Conservation (phyloP, 2,888 invertebrate genomes). For the Scelioninae gen. 1 region DNA sequence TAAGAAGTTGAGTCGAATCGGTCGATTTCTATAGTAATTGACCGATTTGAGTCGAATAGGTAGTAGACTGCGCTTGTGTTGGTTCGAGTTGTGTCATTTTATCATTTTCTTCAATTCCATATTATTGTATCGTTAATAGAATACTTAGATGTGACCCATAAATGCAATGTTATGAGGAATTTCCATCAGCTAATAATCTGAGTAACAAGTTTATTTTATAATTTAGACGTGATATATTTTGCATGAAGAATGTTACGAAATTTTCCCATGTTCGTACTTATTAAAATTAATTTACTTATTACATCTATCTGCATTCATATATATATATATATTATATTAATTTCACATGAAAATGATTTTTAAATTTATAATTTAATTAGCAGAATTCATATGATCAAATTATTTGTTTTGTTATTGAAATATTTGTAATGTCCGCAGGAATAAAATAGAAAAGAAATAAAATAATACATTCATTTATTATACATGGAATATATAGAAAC, state of each 20-base stretch:
- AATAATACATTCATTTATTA: too few relatives aligned
- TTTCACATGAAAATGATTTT: neutral
- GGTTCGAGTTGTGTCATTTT: slow-evolving; percentile 9
- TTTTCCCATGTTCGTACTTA: too few relatives aligned
- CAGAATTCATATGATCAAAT: neutral
- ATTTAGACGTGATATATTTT: neutral
- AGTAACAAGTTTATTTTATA: neutral
- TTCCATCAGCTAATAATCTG: neutral
- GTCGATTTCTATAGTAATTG: slow-evolving; percentile 11
- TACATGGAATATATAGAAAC: too few relatives aligned
- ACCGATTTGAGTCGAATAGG: neutral
- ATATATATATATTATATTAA: too few relatives aligned
- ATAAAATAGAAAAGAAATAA: too few relatives aligned
- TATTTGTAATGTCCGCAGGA: too few relatives aligned
- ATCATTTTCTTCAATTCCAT: slow-evolving; percentile 21
- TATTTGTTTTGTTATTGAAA: neutral
- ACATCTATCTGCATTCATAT: too few relatives aligned
- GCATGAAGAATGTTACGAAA: too few relatives aligned
- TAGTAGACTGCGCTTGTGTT: slow-evolving; percentile 13
- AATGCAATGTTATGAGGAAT: slow-evolving; percentile 2
- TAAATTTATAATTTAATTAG: too few relatives aligned
- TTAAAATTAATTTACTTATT: too few relatives aligned
- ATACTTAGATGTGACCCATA: slow-evolving; percentile 26
- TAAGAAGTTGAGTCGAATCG: slow-evolving; percentile 17
- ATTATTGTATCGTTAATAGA: slow-evolving; percentile 28